A percentile compares a stretch with the other conserved stretches of the same genome.
Conservation (phyloP, 1,140 invertebrate species). For the Adelges cooleyi region DNA sequence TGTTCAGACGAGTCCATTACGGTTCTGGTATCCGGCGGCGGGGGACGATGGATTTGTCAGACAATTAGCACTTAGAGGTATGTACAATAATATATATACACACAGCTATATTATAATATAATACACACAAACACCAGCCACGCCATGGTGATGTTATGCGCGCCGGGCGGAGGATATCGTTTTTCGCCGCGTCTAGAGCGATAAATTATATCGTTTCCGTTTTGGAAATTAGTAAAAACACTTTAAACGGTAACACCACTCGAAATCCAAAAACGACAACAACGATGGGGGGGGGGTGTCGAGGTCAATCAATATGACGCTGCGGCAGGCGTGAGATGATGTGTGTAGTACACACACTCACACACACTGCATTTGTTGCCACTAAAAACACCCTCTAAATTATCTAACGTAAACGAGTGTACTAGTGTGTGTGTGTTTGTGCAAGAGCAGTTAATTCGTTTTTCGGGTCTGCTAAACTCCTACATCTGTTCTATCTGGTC, state of each 20-base stretch:
- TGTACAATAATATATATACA: no score
- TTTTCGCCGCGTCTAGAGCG: no score
- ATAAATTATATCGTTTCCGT: background rate
- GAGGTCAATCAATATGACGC: background rate
- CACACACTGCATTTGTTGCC: background rate
- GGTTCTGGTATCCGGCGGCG: conserved; percentile 9
- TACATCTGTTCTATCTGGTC: background rate
- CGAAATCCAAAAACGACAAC: background rate
- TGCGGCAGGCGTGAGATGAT: conserved; percentile 1
- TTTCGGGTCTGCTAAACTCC: background rate
- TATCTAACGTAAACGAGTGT: background rate
- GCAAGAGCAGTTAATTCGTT: conserved; percentile 9
- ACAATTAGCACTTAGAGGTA: conserved; percentile 18
- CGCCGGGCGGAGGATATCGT: no score
- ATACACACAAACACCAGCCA: no score
- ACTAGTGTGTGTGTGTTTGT: background rate
- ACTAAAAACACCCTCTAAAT: background rate
- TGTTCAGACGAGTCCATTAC: conserved; percentile 19
- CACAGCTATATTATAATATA: no score
- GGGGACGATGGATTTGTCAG: conserved; percentile 8
- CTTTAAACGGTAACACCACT: conserved; percentile 5
- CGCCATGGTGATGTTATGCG: no score
- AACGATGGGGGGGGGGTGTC: no score
- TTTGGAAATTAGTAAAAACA: background rate
- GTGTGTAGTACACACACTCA: no score